These are phyloP conservation scores for Toxotes jaculatrix DNA, from an alignment of 2,113 vertebrate species.

Conservation along the genomic window DNA sequence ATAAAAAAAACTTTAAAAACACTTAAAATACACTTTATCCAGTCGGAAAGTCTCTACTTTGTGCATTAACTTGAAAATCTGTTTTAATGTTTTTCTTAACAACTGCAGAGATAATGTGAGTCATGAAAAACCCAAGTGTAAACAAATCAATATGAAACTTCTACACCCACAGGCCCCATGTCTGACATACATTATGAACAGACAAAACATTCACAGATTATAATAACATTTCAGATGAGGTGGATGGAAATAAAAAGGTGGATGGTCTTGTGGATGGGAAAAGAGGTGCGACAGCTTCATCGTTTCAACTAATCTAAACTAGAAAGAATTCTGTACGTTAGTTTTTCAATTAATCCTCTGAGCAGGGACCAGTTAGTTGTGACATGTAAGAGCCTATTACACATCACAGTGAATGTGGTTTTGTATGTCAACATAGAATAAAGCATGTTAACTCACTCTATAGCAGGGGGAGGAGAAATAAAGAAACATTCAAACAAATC, in stretches of 20 bases:
- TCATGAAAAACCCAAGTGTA: constrained; percentile 56
- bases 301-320: constrained; percentile 44
- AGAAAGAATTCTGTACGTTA: constrained; percentile 34
- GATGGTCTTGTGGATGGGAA: constrained; percentile 43
- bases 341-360: constrained; percentile 61
- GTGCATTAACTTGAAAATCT: constrained; percentile 26
- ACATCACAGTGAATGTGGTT: constrained; percentile 58
- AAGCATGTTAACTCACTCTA: constrained; percentile 73
- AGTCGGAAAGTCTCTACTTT: constrained; percentile 26
- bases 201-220: constrained; percentile 49
- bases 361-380: constrained; percentile 51
- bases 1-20: neutral
- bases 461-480: constrained; percentile 66
- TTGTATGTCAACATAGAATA: constrained; percentile 75
- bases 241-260: constrained; percentile 48
- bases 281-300: constrained; percentile 49
- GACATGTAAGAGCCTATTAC: constrained; percentile 59
- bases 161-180: constrained; percentile 41
- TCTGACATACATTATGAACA: constrained; percentile 43
- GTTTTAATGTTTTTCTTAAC: constrained; percentile 29
- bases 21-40: neutral
- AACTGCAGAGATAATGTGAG: constrained; percentile 50
- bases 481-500: constrained; percentile 74
- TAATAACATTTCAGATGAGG: constrained; percentile 41
- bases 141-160: constrained; percentile 58